A percentile compares a stretch with the other conserved stretches of the same genome.
Evolutionary conservation across 1,140 invertebrate species (phyloP).

Genomic region (Liolophura sinensis): DNA sequence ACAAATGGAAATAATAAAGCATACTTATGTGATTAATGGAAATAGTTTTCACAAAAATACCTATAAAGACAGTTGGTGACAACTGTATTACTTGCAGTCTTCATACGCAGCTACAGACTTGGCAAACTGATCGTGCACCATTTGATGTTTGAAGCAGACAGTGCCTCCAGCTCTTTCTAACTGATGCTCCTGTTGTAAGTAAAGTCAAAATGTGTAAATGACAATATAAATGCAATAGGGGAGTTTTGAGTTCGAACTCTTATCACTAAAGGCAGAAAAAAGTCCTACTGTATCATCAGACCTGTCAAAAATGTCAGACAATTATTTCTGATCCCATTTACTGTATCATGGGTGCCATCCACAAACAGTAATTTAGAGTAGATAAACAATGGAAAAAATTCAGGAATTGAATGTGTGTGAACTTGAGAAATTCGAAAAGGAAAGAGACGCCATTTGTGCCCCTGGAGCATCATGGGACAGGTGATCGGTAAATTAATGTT

Average conservation of each 20-base stretch:
- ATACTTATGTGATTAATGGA: too few relatives aligned
- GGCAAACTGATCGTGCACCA: conserved; percentile 36
- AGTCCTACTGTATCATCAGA: background rate
- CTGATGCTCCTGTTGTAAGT: conserved; percentile 63
- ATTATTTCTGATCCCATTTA: too few relatives aligned
- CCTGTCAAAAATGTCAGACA: too few relatives aligned
- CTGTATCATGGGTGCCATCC: too few relatives aligned
- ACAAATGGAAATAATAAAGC: too few relatives aligned
- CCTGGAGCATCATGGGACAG: background rate
- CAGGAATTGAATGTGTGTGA: background rate
- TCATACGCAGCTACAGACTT: too few relatives aligned
- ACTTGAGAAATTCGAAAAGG: background rate
- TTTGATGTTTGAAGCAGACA: conserved; percentile 68
- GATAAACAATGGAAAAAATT: too few relatives aligned
- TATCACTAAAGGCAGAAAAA: background rate
- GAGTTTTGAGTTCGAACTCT: background rate
- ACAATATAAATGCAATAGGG: conserved; percentile 1
- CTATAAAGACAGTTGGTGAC: too few relatives aligned
- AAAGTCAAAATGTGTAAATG: conserved; percentile 1
- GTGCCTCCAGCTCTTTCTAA: conserved; percentile 79
- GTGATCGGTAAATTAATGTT: too few relatives aligned
- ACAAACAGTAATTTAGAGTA: too few relatives aligned
- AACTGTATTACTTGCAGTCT: too few relatives aligned
- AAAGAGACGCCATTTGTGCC: background rate
- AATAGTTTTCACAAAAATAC: too few relatives aligned